These are phyloP conservation scores for Dermatophagoides farinae DNA, from an alignment of 1,140 invertebrate genomes.

Conservation along the genomic window DNA sequence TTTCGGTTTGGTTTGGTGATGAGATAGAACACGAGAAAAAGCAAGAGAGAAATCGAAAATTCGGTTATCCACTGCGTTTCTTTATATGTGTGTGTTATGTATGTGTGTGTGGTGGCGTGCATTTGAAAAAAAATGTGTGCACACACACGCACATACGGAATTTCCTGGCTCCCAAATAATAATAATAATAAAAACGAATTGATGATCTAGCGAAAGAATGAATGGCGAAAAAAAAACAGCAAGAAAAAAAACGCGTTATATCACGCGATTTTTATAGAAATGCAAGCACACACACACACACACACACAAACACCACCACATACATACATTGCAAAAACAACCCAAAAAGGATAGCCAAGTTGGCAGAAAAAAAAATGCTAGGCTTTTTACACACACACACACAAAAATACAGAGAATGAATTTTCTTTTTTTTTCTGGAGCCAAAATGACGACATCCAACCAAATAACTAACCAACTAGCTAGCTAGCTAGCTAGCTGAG, in stretches of 20 bases:
- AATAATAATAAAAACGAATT: not conserved
- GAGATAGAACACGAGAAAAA: not conserved
- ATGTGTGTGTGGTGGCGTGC: not conserved
- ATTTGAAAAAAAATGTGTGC: not conserved
- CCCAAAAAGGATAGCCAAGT: not conserved
- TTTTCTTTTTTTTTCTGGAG: not conserved
- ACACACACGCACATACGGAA: not conserved
- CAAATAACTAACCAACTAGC: too few species aligned
- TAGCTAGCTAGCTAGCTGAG: not conserved
- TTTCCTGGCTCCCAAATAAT: not conserved
- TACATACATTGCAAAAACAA: not conserved
- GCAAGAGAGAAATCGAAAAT: not conserved
- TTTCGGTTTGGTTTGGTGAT: not conserved
- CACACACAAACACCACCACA: not conserved
- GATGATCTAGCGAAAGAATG: not conserved
- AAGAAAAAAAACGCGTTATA: not conserved
- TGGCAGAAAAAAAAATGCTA: not conserved
- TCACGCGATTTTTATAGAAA: too few species aligned
- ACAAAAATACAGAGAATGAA: not conserved
- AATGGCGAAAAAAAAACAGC: not conserved
- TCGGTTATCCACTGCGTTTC: too few species aligned
- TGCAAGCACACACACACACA: not conserved
- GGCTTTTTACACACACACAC: not conserved
- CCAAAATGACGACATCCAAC: not conserved
- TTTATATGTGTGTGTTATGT: not conserved